Evolutionary conservation across 2,888 invertebrate genomes (phyloP), one percentile per base, ranked within the genome.

Genomic region (Lasioglossum villosulum): DNA sequence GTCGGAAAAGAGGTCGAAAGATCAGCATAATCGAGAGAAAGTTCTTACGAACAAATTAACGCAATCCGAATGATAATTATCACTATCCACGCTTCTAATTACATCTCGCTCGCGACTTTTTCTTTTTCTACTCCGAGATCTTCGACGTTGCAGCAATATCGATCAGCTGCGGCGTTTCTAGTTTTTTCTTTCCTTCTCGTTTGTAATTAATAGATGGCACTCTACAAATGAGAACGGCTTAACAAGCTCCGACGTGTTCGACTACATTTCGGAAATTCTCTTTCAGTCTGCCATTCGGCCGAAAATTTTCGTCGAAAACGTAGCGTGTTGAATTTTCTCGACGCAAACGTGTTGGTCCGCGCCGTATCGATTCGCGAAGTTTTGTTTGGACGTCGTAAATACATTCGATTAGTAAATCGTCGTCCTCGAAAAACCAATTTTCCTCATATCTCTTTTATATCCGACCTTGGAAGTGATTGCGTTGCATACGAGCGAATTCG

Each of bases 71-170:
- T n/a, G 6, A 70, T 39, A 48, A 48, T 84, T 70, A 45, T 42
- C 63, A 42, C 52, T n/a, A 52, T 48, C 30, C 14, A 6, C 56
- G 19, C 14, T 77, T 27, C 27, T 81, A 78, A 81, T 86, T 81
- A 76, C 63, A 56, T 71, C 45, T 39, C 30, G 30, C 52, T 12
- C 30, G 10, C 37, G 59, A 68, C 74, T 72, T 56, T 81, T 75
- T 45, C 68, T 74, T 86, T 66, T 19, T 34, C 2, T 16, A 66
- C 19, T 2, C 14, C 12, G n/a, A 27, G 56, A n/a, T n/a, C 30
- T 34, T 42, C 81, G 39, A 75, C 81, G 81, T 76, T 81, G 84
- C 84, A 63, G 56, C 59, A 78, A 74, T 84, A 84, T 86, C 78
- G 86, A 86, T 78, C 75, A 70, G 80, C 12, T 72, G 68, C 30